Percentiles rank a stretch among this genome's conserved stretches.
Evolutionary conservation across 2,113 vertebrate genomes (phyloP).

Genomic region (Telmatochromis sp.): DNA sequence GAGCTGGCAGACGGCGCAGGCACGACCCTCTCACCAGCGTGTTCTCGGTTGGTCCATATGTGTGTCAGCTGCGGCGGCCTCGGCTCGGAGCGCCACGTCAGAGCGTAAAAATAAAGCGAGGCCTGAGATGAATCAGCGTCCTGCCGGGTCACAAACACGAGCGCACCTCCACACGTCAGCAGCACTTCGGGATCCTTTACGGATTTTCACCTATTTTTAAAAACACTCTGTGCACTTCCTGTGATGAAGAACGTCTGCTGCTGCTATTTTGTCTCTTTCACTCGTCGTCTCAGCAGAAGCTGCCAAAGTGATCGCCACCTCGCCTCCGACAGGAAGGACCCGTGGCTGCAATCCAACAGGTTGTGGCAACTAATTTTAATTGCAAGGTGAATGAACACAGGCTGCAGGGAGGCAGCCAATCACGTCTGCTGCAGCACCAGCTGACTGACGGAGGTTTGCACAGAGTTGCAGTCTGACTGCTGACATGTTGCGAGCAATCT

Average conservation of each 20-base stretch:
- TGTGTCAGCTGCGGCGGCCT: background rate
- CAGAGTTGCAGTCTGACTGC: rapidly evolving
- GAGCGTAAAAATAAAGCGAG: background rate
- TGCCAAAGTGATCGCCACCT: background rate
- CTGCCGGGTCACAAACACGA: background rate
- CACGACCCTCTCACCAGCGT: background rate
- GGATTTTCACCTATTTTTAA: background rate
- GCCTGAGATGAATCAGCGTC: background rate
- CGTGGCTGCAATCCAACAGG: background rate
- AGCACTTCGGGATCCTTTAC: background rate
- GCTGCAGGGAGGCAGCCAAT: background rate
- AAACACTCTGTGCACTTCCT: background rate
- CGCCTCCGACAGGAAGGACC: background rate
- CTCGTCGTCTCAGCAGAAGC: rapidly evolving
- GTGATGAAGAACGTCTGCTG: background rate
- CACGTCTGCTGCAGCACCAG: background rate
- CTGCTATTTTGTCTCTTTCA: background rate
- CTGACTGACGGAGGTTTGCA: background rate
- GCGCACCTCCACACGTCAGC: background rate
- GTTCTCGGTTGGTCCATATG: slow-evolving; percentile 2
- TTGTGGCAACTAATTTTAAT: rapidly evolving
- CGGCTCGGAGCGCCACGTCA: background rate
- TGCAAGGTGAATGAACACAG: background rate
- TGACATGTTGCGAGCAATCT: background rate
- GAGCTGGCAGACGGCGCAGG: background rate